phyloP scores from a whole-genome alignment of 1,140 invertebrate species.

The Drosophila truncata region DNA sequence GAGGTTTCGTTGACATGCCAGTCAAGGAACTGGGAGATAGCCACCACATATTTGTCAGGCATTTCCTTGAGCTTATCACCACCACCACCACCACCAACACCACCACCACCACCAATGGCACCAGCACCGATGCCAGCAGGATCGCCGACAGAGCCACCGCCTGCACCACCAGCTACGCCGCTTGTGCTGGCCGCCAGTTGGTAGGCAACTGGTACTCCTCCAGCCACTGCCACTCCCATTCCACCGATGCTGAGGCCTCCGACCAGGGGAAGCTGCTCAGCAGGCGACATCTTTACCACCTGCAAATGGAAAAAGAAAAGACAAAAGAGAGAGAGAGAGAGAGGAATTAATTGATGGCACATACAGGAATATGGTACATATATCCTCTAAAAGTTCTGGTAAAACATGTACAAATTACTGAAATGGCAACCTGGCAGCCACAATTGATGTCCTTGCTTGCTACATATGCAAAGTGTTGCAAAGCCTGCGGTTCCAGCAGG shows the following conservation, averaged over 20 bases:
- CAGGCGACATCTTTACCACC: slow-evolving; percentile 71
- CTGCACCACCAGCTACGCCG: neutral
- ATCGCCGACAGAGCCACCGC: slow-evolving; percentile 37
- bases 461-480: slow-evolving; percentile 20
- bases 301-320: slow-evolving; percentile 29
- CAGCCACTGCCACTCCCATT: neutral
- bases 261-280: slow-evolving; percentile 55
- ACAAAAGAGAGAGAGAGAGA: neutral
- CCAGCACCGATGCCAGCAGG: slow-evolving; percentile 43
- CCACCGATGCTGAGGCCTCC: slow-evolving; percentile 1
- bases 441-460: slow-evolving; percentile 24
- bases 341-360: slow-evolving; percentile 4
- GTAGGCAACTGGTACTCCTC: slow-evolving; percentile 17
- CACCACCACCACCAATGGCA: neutral
- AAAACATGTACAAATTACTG: slow-evolving; percentile 6
- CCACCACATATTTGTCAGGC: slow-evolving; percentile 76
- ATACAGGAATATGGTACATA: neutral
- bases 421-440: neutral
- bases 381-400: neutral
- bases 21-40: slow-evolving; percentile 71
- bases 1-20: slow-evolving; percentile 70
- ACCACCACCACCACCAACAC: slow-evolving; percentile 30
- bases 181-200: slow-evolving; percentile 48
- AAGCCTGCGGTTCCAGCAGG: slow-evolving; percentile 1
- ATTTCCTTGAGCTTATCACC: slow-evolving; percentile 69